Evolutionary conservation across 2,888 invertebrate species (phyloP).

Genomic region (Petrophora chlorosata): DNA sequence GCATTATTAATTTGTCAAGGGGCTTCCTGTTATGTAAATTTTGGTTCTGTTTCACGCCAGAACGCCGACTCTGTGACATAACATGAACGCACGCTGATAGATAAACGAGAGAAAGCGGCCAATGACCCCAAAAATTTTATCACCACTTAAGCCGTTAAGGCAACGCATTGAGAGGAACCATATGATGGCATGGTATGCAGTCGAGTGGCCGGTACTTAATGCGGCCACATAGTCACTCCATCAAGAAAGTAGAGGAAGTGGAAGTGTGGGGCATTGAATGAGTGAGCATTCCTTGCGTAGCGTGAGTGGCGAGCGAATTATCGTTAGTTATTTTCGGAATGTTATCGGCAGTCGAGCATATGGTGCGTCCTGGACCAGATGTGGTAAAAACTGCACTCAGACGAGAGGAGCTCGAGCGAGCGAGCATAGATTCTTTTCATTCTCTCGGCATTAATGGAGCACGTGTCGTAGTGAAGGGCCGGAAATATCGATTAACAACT

Average conservation of each 20-base stretch:
- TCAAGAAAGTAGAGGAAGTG: slow-evolving; percentile 68
- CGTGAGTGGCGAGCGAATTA: slow-evolving; percentile 67
- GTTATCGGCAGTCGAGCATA: slow-evolving; percentile 62
- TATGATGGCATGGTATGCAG: slow-evolving; percentile 43
- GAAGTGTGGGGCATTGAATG: slow-evolving; percentile 59
- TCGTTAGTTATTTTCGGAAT: slow-evolving; percentile 65
- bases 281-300: slow-evolving; percentile 57
- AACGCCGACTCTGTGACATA: slow-evolving; percentile 58
- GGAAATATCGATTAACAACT: slow-evolving; percentile 39
- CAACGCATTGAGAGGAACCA: slow-evolving; percentile 55
- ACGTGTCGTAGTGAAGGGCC: slow-evolving; percentile 35
- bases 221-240: slow-evolving; percentile 52
- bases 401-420: slow-evolving; percentile 35
- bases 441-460: slow-evolving; percentile 37
- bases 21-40: slow-evolving; percentile 25
- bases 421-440: slow-evolving; percentile 44
- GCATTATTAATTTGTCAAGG: slow-evolving; percentile 33
- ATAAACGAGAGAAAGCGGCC: slow-evolving; percentile 68
- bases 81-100: slow-evolving; percentile 58
- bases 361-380: slow-evolving; percentile 60
- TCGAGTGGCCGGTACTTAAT: slow-evolving; percentile 49
- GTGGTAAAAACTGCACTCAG: slow-evolving; percentile 46
- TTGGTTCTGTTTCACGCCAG: slow-evolving; percentile 39
- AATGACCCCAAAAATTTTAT: slow-evolving; percentile 62
- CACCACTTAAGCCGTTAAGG: slow-evolving; percentile 51